phyloP scores from a whole-genome alignment of 92 coral and sea anemone species.

The Diadumene lineata region DNA sequence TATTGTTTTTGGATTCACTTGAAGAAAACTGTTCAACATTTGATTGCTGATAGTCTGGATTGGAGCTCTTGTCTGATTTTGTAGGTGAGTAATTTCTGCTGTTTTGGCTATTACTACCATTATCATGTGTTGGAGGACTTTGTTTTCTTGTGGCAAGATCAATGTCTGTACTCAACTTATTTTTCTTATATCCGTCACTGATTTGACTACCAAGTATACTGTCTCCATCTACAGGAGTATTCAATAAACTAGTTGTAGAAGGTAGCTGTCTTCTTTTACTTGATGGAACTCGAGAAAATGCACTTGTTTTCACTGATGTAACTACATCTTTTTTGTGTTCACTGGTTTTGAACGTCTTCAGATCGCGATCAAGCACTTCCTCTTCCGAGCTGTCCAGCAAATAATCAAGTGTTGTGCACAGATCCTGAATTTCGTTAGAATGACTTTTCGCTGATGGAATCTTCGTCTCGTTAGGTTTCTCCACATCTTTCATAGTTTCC shows the following conservation, averaged over 20 bases:
- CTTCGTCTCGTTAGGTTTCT: slow-evolving; percentile 22
- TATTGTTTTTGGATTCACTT: neutral
- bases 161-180: no score
- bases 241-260: neutral
- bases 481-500: slow-evolving; percentile 51
- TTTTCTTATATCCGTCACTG: neutral
- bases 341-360: neutral
- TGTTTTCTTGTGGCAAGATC: no score
- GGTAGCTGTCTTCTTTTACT: slow-evolving; percentile 3
- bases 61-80: neutral
- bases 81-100: no score
- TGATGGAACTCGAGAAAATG: slow-evolving; percentile 15
- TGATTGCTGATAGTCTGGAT: neutral
- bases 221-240: neutral
- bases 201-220: neutral
- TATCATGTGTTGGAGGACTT: neutral
- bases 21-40: neutral
- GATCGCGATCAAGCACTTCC: slow-evolving; percentile 30
- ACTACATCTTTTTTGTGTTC: neutral
- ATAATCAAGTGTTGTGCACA: slow-evolving; percentile 53
- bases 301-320: neutral
- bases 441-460: slow-evolving; percentile 5
- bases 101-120: neutral
- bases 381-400: slow-evolving; percentile 38
- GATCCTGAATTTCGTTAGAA: slow-evolving; percentile 36